These are phyloP conservation scores for Eleutherodactylus coqui DNA, from an alignment of 2,797 vertebrate genomes.

Conservation along the genomic window DNA sequence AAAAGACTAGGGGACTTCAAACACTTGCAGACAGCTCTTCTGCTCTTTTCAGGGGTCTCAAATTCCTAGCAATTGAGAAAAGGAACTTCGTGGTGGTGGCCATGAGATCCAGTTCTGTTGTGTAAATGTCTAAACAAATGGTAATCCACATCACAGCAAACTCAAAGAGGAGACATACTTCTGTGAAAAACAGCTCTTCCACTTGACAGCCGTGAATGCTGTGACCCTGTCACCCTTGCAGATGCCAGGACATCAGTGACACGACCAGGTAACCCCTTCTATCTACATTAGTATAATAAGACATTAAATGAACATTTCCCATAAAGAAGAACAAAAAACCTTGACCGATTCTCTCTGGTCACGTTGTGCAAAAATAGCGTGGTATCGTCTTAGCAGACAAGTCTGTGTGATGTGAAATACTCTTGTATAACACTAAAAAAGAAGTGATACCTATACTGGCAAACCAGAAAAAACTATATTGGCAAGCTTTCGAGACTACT, in stretches of 20 bases:
- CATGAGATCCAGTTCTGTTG: conserved; percentile 66
- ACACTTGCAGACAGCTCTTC: conserved; percentile 65
- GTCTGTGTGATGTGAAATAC: too few species aligned
- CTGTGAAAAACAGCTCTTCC: conserved; percentile 64
- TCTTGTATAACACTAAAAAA: too few species aligned
- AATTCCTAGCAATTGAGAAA: conserved; percentile 65
- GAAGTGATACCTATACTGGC: too few species aligned
- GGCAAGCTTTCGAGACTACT: too few species aligned
- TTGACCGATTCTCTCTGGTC: background rate
- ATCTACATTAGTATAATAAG: background rate
- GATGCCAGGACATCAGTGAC: conserved; percentile 50
- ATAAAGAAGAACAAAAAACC: too few species aligned
- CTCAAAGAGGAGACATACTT: conserved; percentile 62
- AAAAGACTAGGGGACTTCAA: conserved; percentile 68
- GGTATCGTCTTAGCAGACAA: too few species aligned
- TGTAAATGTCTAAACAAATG: conserved; percentile 69
- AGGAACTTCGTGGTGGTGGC: conserved; percentile 62
- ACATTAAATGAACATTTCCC: background rate
- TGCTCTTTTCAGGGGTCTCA: conserved; percentile 67
- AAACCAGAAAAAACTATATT: too few species aligned
- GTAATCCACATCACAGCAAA: conserved; percentile 68
- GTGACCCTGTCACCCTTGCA: conserved; percentile 61
- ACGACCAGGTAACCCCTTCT: background rate
- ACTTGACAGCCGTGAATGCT: conserved; percentile 50
- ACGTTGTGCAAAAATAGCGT: too few species aligned